A percentile compares a stretch with the other conserved stretches of the same genome.
Evolutionary conservation across 1,140 invertebrate genomes (phyloP).

Genomic region (Oryctes rhinoceros): DNA sequence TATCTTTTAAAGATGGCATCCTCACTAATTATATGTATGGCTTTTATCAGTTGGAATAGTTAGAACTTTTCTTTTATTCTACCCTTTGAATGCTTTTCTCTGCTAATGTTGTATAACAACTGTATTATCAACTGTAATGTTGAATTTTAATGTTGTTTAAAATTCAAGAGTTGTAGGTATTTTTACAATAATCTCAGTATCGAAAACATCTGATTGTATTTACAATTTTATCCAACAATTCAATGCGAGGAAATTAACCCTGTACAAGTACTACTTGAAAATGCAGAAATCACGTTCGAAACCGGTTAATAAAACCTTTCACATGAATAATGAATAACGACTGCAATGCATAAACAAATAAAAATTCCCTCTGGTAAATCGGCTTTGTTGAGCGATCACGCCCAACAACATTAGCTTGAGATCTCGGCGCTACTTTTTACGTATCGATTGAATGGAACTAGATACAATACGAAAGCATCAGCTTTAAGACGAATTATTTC

Average conservation of each 20-base stretch:
- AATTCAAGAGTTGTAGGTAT: too few relatives aligned
- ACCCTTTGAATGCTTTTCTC: too few relatives aligned
- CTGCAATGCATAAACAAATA: constrained; percentile 10
- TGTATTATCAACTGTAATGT: too few relatives aligned
- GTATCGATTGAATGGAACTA: constrained; percentile 9
- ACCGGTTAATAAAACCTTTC: constrained; percentile 31
- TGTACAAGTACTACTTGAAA: not conserved
- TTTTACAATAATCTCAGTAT: not conserved
- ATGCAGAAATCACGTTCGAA: constrained; percentile 10
- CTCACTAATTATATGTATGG: too few relatives aligned
- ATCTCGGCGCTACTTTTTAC: constrained; percentile 4
- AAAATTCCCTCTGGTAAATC: constrained; percentile 27
- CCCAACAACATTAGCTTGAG: not conserved
- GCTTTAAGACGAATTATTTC: constrained; percentile 23
- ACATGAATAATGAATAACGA: constrained; percentile 32
- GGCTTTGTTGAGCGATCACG: constrained; percentile 21
- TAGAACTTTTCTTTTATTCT: too few relatives aligned
- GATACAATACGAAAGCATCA: constrained; percentile 6
- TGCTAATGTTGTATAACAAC: too few relatives aligned
- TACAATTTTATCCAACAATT: not conserved
- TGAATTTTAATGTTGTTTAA: too few relatives aligned
- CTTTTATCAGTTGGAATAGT: too few relatives aligned
- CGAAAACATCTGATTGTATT: not conserved
- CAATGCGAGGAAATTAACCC: not conserved
- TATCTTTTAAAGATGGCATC: too few relatives aligned